phyloP scores from a whole-genome alignment of 2,113 vertebrate genomes.

The Poecilia latipinna region DNA sequence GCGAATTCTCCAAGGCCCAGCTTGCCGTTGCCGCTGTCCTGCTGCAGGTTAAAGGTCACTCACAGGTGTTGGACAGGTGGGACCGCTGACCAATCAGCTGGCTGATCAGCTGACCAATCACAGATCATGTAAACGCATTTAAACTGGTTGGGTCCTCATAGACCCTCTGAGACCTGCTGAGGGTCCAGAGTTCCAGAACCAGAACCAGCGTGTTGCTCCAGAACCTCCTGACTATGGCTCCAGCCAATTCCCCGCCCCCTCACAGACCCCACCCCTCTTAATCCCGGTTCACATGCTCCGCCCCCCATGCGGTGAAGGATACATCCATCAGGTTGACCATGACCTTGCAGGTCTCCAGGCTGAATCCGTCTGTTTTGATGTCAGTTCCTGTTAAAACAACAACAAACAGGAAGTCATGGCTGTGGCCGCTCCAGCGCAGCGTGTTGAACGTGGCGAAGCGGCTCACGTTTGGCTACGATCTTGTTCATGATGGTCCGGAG shows the following conservation, averaged over 20 bases:
- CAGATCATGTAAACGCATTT: background rate
- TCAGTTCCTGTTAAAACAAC: constrained; percentile 80
- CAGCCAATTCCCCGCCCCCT: too few relatives aligned
- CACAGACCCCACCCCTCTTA: too few relatives aligned
- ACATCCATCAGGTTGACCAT: constrained; percentile 93
- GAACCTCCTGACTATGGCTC: too few relatives aligned
- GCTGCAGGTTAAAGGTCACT: constrained; percentile 56
- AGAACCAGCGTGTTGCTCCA: too few relatives aligned
- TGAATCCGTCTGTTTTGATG: constrained; percentile 89
- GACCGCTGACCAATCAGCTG: background rate
- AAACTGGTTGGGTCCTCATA: background rate
- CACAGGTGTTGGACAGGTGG: background rate
- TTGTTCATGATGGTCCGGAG: constrained; percentile 85
- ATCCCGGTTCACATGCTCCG: too few relatives aligned
- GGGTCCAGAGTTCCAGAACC: too few relatives aligned
- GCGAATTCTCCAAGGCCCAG: constrained; percentile 86
- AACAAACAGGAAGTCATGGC: constrained; percentile 15
- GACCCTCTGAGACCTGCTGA: too few relatives aligned
- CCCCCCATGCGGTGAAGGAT: constrained; percentile 79
- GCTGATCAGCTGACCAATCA: background rate
- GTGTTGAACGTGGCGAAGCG: background rate
- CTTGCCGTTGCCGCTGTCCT: constrained; percentile 82
- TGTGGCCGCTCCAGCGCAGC: background rate
- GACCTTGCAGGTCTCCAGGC: constrained; percentile 84
- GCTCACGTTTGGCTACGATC: constrained; percentile 83